Conservation (phyloP, 30 jellyfish, hydroid and myxozoan species). For the Catostylus mosaicus region DNA sequence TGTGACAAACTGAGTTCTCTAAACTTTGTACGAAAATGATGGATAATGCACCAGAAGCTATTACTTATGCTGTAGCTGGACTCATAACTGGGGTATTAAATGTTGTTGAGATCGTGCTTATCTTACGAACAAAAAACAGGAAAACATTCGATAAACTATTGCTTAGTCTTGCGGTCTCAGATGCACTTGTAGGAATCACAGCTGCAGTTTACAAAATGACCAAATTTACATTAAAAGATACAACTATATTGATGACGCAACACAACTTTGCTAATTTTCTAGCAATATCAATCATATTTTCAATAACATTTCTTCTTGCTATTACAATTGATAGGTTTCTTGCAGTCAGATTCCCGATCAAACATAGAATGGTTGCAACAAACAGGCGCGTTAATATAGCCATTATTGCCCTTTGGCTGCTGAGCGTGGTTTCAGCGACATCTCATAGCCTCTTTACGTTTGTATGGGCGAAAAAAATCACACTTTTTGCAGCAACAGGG, state of each 20-base stretch:
- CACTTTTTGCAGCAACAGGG: background rate
- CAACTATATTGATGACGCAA: no score
- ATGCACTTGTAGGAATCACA: no score
- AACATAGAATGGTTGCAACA: slow-evolving; percentile 5
- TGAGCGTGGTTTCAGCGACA: background rate
- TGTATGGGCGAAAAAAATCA: background rate
- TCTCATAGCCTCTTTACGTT: background rate
- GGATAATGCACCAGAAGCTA: background rate
- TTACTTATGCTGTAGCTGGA: slow-evolving; percentile 1
- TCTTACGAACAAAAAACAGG: background rate
- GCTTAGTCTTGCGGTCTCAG: slow-evolving; percentile 37
- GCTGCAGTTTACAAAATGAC: no score
- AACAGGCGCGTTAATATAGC: background rate
- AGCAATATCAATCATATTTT: background rate
- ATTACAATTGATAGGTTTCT: slow-evolving; percentile 36
- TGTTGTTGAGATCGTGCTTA: background rate
- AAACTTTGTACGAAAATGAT: no score
- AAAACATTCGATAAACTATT: slow-evolving; percentile 15
- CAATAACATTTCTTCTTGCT: background rate
- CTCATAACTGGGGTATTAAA: background rate
- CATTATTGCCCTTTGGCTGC: background rate
- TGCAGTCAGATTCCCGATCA: slow-evolving; percentile 37
- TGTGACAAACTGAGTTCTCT: no score
- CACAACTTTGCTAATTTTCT: background rate
- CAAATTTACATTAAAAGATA: no score